Evolutionary conservation across 2,113 vertebrate species (phyloP), one percentile per base, ranked within the genome.

Genomic region (Synchiropus splendidus): DNA sequence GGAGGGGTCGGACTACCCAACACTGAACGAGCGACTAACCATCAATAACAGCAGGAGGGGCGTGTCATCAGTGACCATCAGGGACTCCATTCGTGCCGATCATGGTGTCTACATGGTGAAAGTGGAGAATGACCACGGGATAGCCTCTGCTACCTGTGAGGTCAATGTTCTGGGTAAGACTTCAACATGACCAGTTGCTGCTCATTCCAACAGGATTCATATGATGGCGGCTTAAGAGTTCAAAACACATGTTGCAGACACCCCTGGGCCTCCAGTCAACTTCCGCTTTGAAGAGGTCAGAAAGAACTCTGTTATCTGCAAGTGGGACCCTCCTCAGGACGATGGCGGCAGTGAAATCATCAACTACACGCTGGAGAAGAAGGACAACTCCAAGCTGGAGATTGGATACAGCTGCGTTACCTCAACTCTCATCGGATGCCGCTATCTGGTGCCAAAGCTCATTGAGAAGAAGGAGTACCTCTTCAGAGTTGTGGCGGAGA

Each of bases 281-380:
- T 92, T 99, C 37, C 68, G 55, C 27, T 97, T 96, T 56, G 93
- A 97, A 78, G 92, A 97, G 34, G 61, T 92, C 35, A 89, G 91
- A 63, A 99, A 92, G 77, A 90, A 82, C 75, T 96, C 92, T 12
- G 83, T 96, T 31, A 42, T 88, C 48, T 98, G 94, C 74, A 90
- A 87, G 51, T 99, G 94, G 94, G 92, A 96, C 36, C 89, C 93
- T 65, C 95, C 95, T 34, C 79, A 94, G 64, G 95, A 99, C 65
- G 90, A 99, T 45, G 95, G 95, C 33, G 95, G 95, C 73, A 94
- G 92, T 66, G 95, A 99, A 83, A 92, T 99, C 58, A 67, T 99
- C 34, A 99, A 98, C 69, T 99, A 99, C 45, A 81, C 81, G 27
- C 79, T 99, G 64, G 95, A 99, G 82, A 90, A 90, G 81, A 99